A percentile compares a stretch with the other conserved stretches of the same genome.
Evolutionary conservation across 2,888 invertebrate genomes (phyloP).

Genomic region (Trachelus stipa): DNA sequence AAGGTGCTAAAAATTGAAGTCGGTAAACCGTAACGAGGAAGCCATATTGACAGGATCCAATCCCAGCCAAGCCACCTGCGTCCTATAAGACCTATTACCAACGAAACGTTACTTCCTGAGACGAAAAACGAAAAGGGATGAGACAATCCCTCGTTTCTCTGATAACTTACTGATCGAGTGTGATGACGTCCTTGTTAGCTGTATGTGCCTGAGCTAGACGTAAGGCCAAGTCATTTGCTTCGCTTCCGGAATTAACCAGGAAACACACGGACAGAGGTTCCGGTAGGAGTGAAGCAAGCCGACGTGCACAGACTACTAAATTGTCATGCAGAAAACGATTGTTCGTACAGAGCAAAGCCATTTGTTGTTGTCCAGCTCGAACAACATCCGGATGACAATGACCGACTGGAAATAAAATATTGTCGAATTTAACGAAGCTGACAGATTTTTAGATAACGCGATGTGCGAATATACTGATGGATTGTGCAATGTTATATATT

Average conservation of each 20-base stretch:
- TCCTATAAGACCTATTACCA: conserved; percentile 13
- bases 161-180: conserved; percentile 93
- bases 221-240: conserved; percentile 97
- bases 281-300: conserved; percentile 86
- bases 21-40: not conserved
- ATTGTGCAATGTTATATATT: not conserved
- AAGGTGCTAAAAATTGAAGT: not conserved
- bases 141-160: conserved; percentile 3
- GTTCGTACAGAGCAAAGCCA: conserved; percentile 93
- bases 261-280: conserved; percentile 89
- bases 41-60: conserved; percentile 6
- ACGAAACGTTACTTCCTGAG: not conserved
- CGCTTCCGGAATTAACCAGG: conserved; percentile 98
- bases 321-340: conserved; percentile 97
- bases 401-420: conserved; percentile 79
- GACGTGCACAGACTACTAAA: conserved; percentile 89
- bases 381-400: conserved; percentile 97
- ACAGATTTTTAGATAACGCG: not conserved
- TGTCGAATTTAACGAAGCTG: conserved; percentile 2
- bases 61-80: conserved; percentile 3
- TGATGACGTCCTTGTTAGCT: conserved; percentile 88
- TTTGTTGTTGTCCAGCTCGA: conserved; percentile 89
- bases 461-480: not conserved
- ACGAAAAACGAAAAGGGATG: not conserved
- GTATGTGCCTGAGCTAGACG: conserved; percentile 92